Percentiles rank a stretch among this genome's conserved stretches.
Conservation (phyloP, 2,113 vertebrate genomes). For the Elgaria multicarinata region DNA sequence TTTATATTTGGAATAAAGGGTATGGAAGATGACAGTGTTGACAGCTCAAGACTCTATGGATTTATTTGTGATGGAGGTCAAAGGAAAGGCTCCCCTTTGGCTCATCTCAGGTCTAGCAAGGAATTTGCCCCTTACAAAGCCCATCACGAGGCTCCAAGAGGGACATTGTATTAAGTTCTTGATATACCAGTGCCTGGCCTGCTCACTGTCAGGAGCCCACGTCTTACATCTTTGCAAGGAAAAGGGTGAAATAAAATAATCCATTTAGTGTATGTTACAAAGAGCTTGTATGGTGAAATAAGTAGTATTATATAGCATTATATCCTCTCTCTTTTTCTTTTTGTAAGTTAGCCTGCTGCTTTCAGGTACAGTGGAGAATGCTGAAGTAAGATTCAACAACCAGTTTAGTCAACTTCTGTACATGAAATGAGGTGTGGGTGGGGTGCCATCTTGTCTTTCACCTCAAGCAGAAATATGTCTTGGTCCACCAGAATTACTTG, state of each 20-base stretch:
- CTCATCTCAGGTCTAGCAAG: constrained; percentile 10
- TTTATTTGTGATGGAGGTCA: constrained; percentile 25
- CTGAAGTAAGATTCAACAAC: too few species aligned
- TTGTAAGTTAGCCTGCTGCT: not conserved
- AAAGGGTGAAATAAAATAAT: not conserved
- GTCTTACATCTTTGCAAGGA: not conserved
- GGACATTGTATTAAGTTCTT: not conserved
- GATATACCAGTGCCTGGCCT: not conserved
- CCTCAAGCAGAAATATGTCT: too few species aligned
- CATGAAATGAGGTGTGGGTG: too few species aligned
- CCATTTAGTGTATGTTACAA: not conserved
- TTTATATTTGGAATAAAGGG: constrained; percentile 27
- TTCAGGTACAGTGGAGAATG: too few species aligned
- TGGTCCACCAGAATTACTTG: too few species aligned
- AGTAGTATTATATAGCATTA: too few species aligned
- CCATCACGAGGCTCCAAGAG: not conserved
- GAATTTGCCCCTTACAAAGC: not conserved
- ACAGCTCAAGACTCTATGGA: not conserved
- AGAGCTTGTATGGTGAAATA: not conserved
- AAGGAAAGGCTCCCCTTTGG: not conserved
- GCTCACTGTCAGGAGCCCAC: not conserved
- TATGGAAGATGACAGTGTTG: not conserved
- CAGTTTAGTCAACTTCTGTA: too few species aligned
- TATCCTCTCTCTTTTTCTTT: too few species aligned
- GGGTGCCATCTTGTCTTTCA: too few species aligned